Evolutionary conservation across 1,140 invertebrate genomes (phyloP).

Genomic region (Temnothorax nylanderi): DNA sequence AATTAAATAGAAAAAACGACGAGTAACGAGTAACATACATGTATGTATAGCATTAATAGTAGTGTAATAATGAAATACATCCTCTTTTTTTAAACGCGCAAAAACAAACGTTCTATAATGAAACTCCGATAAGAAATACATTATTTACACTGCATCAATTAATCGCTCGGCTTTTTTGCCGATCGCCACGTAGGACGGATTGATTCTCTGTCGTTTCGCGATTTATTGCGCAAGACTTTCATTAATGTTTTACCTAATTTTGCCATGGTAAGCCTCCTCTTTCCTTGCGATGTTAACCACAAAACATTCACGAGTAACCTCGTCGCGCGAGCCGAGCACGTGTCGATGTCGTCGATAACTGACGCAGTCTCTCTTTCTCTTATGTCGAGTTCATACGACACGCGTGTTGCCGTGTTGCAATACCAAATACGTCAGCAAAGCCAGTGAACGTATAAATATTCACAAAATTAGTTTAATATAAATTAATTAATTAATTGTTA

Average conservation of each 20-base stretch:
- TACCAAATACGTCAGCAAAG: neutral
- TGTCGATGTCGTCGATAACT: slow-evolving; percentile 14
- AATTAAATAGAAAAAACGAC: neutral
- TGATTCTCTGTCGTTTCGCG: neutral
- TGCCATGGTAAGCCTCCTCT: neutral
- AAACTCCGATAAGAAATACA: neutral
- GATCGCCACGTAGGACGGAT: neutral
- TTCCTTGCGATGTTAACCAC: neutral
- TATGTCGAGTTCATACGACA: neutral
- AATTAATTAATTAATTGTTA: neutral
- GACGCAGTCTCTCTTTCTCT: neutral
- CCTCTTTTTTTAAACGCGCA: neutral
- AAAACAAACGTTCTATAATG: neutral
- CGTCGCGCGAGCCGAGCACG: slow-evolving; percentile 6
- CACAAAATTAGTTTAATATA: neutral
- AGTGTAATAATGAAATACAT: neutral
- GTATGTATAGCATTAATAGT: neutral
- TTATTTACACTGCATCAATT: neutral
- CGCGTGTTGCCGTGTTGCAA: no score
- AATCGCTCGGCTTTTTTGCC: neutral
- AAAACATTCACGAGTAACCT: neutral
- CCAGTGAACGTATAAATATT: neutral
- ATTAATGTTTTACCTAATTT: slow-evolving; percentile 51
- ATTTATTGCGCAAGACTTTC: neutral
- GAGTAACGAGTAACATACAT: neutral